These are phyloP conservation scores for Troglohyphantes excavatus DNA, from an alignment of 2,888 invertebrate genomes.

Conservation along the genomic window DNA sequence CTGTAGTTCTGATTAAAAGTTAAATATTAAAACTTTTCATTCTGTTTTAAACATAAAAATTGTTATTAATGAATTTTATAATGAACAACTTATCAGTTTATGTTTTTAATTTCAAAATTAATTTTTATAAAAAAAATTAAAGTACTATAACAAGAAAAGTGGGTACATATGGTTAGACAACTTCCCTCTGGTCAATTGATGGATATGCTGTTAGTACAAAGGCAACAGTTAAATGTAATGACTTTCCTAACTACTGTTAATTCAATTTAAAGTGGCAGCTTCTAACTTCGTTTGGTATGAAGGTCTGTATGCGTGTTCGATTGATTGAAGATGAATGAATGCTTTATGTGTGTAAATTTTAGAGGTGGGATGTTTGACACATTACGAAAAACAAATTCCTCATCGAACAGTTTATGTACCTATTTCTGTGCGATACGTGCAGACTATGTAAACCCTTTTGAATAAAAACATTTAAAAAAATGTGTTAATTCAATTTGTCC, in stretches of 20 bases:
- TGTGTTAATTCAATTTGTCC: slow-evolving; percentile 59
- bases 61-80: no score
- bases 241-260: no score
- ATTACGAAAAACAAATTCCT: not conserved
- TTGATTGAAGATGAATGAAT: not conserved
- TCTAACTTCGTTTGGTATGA: slow-evolving; percentile 29
- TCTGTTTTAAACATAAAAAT: no score
- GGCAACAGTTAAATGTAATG: not conserved
- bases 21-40: no score
- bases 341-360: not conserved
- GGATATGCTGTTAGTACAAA: slow-evolving; percentile 2
- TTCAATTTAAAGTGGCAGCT: slow-evolving; percentile 3
- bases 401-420: slow-evolving; percentile 35
- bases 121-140: no score
- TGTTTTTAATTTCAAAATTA: no score
- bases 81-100: no score
- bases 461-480: slow-evolving; percentile 49
- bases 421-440: slow-evolving; percentile 39
- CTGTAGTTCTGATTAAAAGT: no score
- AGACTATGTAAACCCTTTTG: slow-evolving; percentile 35
- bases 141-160: no score
- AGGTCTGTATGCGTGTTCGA: slow-evolving; percentile 2
- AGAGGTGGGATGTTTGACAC: not conserved
- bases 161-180: no score
- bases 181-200: not conserved